Evolutionary conservation across 2,113 vertebrate species (phyloP).

Genomic region (Spizaetus ornatus): DNA sequence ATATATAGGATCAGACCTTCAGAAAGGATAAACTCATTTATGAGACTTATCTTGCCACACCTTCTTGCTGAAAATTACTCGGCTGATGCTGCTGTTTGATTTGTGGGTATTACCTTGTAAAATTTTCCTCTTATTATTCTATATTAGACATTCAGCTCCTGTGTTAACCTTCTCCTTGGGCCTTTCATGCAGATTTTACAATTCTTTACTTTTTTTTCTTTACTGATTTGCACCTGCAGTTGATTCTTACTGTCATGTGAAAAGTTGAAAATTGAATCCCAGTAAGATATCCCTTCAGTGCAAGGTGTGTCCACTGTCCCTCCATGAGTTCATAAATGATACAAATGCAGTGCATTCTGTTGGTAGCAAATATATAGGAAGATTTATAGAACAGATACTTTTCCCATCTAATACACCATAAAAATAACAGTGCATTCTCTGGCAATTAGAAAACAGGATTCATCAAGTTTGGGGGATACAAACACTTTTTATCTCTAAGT

Average conservation of each 20-base stretch:
- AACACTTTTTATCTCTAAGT: not conserved
- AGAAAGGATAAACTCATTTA: not conserved
- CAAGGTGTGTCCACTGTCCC: not conserved
- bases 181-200: not conserved
- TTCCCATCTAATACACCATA: not conserved
- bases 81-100: not conserved
- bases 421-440: not conserved
- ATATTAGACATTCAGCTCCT: not conserved
- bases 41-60: not conserved
- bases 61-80: not conserved
- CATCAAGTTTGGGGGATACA: not conserved
- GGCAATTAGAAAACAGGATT: not conserved
- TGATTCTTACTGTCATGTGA: not conserved
- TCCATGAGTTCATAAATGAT: not conserved
- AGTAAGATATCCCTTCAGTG: not conserved
- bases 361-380: not conserved
- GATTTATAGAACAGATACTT: not conserved
- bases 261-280: not conserved
- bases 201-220: not conserved
- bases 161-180: not conserved
- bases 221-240: not conserved
- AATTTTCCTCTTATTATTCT: not conserved
- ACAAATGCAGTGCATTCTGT: not conserved
- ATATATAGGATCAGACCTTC: not conserved
- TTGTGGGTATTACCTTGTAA: not conserved